These are phyloP conservation scores for Stomatorhinus ivindoensis DNA, from an alignment of 2,113 vertebrate genomes.

Conservation along the genomic window DNA sequence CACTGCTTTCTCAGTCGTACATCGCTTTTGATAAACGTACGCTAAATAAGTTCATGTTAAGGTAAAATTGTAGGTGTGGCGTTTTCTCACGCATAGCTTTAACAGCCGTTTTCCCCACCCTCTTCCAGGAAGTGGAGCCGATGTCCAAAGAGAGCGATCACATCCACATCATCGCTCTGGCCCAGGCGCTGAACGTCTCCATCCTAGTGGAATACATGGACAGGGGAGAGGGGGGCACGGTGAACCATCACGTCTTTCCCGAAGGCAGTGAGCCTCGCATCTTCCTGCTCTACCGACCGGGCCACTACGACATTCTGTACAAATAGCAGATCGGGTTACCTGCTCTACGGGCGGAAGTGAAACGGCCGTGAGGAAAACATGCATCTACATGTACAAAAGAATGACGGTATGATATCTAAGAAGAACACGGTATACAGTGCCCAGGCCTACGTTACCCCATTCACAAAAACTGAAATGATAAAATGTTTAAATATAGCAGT, in stretches of 20 bases:
- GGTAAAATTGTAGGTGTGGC: background rate
- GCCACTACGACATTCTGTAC: slow-evolving; percentile 94
- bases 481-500: slow-evolving; percentile 45
- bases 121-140: slow-evolving; percentile 67
- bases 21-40: background rate
- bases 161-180: slow-evolving; percentile 92
- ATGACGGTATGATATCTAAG: slow-evolving; percentile 46
- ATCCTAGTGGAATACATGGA: slow-evolving; percentile 96
- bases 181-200: slow-evolving; percentile 79
- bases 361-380: slow-evolving; percentile 44
- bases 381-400: slow-evolving; percentile 45
- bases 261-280: slow-evolving; percentile 85
- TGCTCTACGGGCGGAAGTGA: slow-evolving; percentile 25
- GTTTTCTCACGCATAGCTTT: background rate
- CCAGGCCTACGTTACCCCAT: slow-evolving; percentile 21
- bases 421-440: slow-evolving; percentile 37
- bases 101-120: background rate
- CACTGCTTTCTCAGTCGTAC: background rate
- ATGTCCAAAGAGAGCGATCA: slow-evolving; percentile 96
- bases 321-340: slow-evolving; percentile 59
- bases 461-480: slow-evolving; percentile 34
- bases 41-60: background rate
- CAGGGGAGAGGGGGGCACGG: slow-evolving; percentile 79
- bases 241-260: slow-evolving; percentile 85
- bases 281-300: slow-evolving; percentile 86